phyloP scores from a whole-genome alignment of 2,113 vertebrate genomes.

The Ophthalmolycus amberensis region DNA sequence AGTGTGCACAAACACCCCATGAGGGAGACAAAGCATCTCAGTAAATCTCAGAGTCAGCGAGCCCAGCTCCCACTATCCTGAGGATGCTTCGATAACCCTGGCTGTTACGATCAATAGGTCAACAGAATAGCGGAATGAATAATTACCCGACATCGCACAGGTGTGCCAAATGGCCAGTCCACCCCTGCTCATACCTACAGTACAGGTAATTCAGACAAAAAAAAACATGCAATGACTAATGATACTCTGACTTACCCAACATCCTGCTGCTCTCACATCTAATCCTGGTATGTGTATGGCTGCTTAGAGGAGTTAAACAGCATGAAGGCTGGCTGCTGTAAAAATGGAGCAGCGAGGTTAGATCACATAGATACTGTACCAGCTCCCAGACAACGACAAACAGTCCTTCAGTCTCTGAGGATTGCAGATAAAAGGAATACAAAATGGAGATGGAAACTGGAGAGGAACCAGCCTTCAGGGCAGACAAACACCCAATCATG shows the following conservation, averaged over 20 bases:
- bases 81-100: too few relatives aligned
- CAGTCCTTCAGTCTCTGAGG: constrained; percentile 20
- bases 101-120: too few relatives aligned
- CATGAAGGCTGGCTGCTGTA: constrained; percentile 4
- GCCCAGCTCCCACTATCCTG: too few relatives aligned
- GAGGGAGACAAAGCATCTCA: too few relatives aligned
- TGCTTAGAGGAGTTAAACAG: constrained; percentile 2
- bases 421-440: constrained; percentile 30
- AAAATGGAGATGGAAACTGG: constrained; percentile 6
- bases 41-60: too few relatives aligned
- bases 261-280: not conserved
- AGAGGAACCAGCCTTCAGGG: constrained; percentile 30
- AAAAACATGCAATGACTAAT: constrained; percentile 18
- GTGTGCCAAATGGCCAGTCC: too few relatives aligned
- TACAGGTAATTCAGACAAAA: too few relatives aligned
- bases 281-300: not conserved
- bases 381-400: constrained; percentile 32
- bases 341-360: constrained; percentile 18
- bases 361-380: constrained; percentile 21
- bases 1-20: too few relatives aligned
- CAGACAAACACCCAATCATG: not conserved
- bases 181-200: too few relatives aligned
- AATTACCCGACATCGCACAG: too few relatives aligned
- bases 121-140: too few relatives aligned
- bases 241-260: not conserved